Percentiles rank a stretch among this genome's conserved stretches.
Evolutionary conservation across 2,113 vertebrate species (phyloP).

Genomic region (Pao palembangensis): DNA sequence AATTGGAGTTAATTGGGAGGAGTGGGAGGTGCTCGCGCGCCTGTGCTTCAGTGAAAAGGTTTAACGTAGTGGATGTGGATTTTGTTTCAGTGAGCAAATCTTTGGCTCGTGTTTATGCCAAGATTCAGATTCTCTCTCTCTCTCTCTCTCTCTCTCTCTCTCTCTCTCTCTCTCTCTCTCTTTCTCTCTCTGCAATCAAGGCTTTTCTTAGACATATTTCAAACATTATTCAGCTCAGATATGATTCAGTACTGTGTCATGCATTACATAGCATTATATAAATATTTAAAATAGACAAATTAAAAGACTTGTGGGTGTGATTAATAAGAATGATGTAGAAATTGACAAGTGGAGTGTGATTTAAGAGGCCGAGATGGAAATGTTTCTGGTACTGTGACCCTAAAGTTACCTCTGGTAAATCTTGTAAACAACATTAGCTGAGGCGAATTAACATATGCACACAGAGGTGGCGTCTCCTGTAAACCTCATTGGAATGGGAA

Average conservation of each 20-base stretch:
- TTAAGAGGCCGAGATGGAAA: constrained; percentile 42
- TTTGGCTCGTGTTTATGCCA: neutral
- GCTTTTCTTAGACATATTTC: neutral
- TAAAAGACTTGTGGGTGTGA: constrained; percentile 31
- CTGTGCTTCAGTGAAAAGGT: constrained; percentile 19
- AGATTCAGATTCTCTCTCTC: neutral
- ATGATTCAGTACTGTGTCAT: neutral
- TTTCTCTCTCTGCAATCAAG: too few relatives aligned
- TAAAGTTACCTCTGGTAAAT: constrained; percentile 57
- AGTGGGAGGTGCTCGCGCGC: constrained; percentile 37
- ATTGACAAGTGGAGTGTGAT: constrained; percentile 46
- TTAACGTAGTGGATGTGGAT: neutral
- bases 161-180: neutral
- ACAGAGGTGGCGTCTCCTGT: constrained; percentile 43
- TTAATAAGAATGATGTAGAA: constrained; percentile 40
- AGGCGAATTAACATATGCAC: constrained; percentile 71
- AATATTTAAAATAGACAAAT: constrained; percentile 34
- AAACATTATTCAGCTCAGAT: neutral
- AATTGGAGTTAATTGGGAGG: constrained; percentile 66
- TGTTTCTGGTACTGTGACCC: constrained; percentile 60
- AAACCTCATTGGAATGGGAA: constrained; percentile 39
- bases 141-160: neutral
- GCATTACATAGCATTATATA: constrained; percentile 6
- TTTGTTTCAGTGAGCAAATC: constrained; percentile 3
- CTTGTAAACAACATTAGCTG: constrained; percentile 62